Conservation (phyloP, 1,140 invertebrate species). For the Drosophila nikananu region DNA sequence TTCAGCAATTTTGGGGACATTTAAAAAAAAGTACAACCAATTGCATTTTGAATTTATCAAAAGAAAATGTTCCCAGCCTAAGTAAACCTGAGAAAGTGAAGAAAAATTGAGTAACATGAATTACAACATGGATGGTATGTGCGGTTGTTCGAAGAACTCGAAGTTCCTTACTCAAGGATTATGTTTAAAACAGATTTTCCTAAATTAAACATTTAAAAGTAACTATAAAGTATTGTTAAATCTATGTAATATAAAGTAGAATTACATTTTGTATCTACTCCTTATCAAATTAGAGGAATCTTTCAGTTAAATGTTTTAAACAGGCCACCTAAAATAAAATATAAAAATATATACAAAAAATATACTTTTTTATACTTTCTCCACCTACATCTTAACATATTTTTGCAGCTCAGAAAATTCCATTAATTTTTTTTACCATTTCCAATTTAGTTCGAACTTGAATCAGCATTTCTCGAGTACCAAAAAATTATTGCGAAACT, state of each 20-base stretch:
- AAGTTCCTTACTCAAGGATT: too few species aligned
- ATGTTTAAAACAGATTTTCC: not conserved
- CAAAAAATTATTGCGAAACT: slow-evolving; percentile 61
- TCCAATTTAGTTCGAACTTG: slow-evolving; percentile 34
- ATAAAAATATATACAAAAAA: too few species aligned
- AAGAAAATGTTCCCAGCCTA: slow-evolving; percentile 29
- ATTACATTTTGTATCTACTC: not conserved
- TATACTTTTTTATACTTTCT: slow-evolving; percentile 2
- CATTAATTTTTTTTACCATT: slow-evolving; percentile 5
- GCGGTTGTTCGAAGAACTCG: not conserved
- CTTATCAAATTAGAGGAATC: too few species aligned
- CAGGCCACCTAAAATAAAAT: too few species aligned
- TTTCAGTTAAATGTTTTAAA: too few species aligned
- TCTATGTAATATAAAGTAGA: not conserved
- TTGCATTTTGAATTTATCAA: not conserved
- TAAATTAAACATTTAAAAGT: not conserved
- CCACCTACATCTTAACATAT: slow-evolving; percentile 15
- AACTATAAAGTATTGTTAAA: not conserved
- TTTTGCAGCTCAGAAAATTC: slow-evolving; percentile 20
- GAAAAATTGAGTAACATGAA: slow-evolving; percentile 17
- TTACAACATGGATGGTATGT: slow-evolving; percentile 50
- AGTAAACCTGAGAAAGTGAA: not conserved
- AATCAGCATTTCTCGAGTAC: slow-evolving; percentile 21
- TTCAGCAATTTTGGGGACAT: slow-evolving; percentile 8
- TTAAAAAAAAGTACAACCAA: slow-evolving; percentile 2